Conservation (phyloP, 1,140 invertebrate genomes). For the Calephelis nemesis region DNA sequence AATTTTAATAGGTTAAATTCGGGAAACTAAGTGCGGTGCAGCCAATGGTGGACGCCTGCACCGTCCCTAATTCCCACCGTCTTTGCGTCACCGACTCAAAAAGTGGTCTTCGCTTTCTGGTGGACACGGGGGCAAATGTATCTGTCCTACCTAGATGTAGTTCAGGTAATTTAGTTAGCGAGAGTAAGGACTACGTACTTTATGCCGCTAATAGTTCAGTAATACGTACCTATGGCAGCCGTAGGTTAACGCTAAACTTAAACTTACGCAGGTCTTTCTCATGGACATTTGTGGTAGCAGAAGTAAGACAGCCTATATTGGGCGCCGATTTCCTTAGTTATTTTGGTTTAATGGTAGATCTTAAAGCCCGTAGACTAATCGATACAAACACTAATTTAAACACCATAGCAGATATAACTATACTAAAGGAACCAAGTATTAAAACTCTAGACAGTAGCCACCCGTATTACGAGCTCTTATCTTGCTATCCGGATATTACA, state of each 20-base stretch:
- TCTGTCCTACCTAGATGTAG: constrained; percentile 32
- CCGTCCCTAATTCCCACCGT: too few relatives aligned
- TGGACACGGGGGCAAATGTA: constrained; percentile 26
- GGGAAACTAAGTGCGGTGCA: too few relatives aligned
- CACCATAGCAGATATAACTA: too few relatives aligned
- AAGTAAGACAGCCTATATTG: background rate
- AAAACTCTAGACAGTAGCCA: background rate
- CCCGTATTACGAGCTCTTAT: too few relatives aligned
- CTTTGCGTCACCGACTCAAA: constrained; percentile 13
- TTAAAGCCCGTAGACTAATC: too few relatives aligned
- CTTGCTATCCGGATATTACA: too few relatives aligned
- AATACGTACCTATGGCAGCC: constrained; percentile 14
- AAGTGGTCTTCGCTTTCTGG: constrained; percentile 12
- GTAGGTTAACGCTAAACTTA: constrained; percentile 4
- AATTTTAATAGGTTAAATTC: too few relatives aligned
- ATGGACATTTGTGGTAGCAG: constrained; percentile 1
- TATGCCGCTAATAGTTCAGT: constrained; percentile 14
- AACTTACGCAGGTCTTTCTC: constrained; percentile 2
- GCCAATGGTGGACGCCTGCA: background rate
- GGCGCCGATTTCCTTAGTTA: too few relatives aligned
- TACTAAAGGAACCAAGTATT: too few relatives aligned
- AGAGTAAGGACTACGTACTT: constrained; percentile 3
- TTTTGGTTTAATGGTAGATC: too few relatives aligned
- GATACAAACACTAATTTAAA: too few relatives aligned
- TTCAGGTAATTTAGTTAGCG: background rate